A percentile compares a stretch with the other conserved stretches of the same genome.
These are phyloP conservation scores for Eubasilissa splendida DNA, from an alignment of 2,888 invertebrate species.

Conservation along the genomic window DNA sequence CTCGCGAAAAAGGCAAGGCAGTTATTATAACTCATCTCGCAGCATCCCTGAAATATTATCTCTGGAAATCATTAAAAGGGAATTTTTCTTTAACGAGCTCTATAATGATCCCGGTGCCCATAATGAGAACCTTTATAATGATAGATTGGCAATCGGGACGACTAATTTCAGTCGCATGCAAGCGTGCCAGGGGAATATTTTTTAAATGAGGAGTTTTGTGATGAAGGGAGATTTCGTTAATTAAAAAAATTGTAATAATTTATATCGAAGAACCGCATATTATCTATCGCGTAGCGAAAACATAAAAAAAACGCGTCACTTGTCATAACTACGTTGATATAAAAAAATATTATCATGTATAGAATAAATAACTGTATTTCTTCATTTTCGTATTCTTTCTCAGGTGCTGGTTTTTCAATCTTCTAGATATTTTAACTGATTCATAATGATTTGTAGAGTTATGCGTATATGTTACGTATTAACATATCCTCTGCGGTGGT, in stretches of 20 bases:
- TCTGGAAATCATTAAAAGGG: conserved; percentile 12
- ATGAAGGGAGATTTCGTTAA: neutral
- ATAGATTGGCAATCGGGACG: conserved; percentile 22
- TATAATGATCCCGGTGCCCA: conserved; percentile 22
- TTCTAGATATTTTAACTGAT: no score
- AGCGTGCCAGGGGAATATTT: neutral
- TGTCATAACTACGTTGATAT: no score
- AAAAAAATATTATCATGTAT: no score
- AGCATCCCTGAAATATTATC: conserved; percentile 8
- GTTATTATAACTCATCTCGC: conserved; percentile 20
- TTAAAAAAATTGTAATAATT: neutral
- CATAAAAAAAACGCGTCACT: no score
- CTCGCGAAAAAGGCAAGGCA: neutral
- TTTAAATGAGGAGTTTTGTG: neutral
- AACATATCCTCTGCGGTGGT: no score
- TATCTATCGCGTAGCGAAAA: no score
- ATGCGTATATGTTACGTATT: no score
- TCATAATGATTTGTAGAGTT: no score
- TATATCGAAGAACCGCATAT: neutral
- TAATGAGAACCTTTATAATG: conserved; percentile 31
- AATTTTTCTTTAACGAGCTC: conserved; percentile 30
- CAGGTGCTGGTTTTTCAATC: no score
- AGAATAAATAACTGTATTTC: no score
- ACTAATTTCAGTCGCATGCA: conserved; percentile 11
- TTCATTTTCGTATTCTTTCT: no score